These are phyloP conservation scores for Rapana venosa DNA, from an alignment of 2,888 invertebrate species.

Conservation along the genomic window DNA sequence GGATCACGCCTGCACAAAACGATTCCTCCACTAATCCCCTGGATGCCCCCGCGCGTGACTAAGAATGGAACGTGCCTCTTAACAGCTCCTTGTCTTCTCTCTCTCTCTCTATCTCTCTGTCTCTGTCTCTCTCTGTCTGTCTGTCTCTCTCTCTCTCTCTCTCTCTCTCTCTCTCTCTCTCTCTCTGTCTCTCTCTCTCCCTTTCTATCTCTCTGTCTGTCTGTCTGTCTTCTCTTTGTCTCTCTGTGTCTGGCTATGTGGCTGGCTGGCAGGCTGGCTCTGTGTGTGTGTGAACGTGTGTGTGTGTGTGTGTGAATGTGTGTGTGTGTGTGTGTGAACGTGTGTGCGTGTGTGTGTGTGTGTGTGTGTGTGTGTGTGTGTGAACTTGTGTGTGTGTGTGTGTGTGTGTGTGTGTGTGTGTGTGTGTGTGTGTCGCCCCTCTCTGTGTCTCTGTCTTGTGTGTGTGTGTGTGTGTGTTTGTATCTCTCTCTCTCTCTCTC, in stretches of 20 bases:
- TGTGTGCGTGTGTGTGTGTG: neutral
- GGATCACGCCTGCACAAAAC: no score
- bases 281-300: neutral
- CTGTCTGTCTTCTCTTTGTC: neutral
- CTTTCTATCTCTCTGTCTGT: neutral
- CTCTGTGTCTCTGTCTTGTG: neutral
- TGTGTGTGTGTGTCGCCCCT: neutral
- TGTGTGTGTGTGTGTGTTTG: neutral
- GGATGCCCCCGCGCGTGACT: no score
- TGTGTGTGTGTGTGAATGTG: neutral
- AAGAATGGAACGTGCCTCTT: no score
- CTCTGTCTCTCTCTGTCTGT: neutral
- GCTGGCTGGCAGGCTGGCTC: neutral
- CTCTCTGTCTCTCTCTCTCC: neutral
- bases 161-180: neutral
- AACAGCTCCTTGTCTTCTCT: neutral
- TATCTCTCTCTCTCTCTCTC: neutral
- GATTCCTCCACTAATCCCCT: no score
- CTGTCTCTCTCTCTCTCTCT: neutral
- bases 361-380: neutral
- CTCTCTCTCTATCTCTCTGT: neutral
- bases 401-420: neutral
- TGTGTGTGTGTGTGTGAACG: neutral
- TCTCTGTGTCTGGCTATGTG: neutral
- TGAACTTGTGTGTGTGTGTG: neutral